Base-by-base conservation (phyloP, 2,888 invertebrate species). In the Megamerina dolium region DNA sequence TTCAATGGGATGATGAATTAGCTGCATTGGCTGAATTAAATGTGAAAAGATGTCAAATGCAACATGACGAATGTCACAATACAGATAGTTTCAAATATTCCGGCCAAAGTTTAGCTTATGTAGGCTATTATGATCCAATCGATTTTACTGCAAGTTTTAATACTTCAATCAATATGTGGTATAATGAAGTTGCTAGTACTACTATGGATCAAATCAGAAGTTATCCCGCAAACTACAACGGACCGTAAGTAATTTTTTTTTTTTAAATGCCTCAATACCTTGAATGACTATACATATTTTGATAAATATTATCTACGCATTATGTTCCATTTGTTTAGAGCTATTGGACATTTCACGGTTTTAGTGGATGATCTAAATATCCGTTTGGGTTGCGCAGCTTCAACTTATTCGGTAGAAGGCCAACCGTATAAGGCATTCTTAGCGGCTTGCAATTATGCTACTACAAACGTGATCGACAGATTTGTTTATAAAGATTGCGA, bases 91-190 rank as follows among this genome's bases (percentile, higher is more conserved):
- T 59, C 41, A 29, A 40, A 5, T 58, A 50, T 48, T 41, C 64
- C 5, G 64, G 64, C 1, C 66, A 64, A 47, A 64, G 64, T 41
- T 46, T 63, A 29, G 62, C 55, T n/a, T 51, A 31, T 31, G 23
- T 52, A 61, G 1, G 46, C 58, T 23, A 18, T 26, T 10, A 17
- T 5, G 18, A 37, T 27, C 27, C 27, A 27, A 5, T 5, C 4
- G 14, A 17, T 29, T 20, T 38, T 20, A 14, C 3, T 4, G 9
- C 5, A 9, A 30, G 19, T 18, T 42, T 42, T 2, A 27, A n/a
- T 9, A n/a, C 23, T 21, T 9, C 32, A 9, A 32, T 48, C 8
- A 12, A 44, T 14, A 52, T 50, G 48, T 64, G 64, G 64, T 66
- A 55, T 51, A n/a, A 3, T 3, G 64, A 66, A 43, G 48, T 54